phyloP scores from a whole-genome alignment of 2,113 vertebrate species.

The Chamaetylas fuelleborni region DNA sequence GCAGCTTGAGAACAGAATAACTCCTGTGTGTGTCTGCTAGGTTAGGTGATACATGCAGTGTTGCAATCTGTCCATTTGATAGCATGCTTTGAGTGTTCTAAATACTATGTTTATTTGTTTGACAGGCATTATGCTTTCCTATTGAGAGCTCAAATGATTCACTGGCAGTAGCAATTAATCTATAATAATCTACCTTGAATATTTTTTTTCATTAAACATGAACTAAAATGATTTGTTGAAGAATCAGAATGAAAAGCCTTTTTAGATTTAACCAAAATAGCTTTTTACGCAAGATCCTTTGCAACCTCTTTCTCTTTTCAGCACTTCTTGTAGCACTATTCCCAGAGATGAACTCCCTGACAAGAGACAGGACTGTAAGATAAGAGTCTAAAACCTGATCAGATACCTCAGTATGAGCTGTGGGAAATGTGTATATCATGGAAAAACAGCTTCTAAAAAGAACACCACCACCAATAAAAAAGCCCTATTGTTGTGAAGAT shows the following conservation, averaged over 20 bases:
- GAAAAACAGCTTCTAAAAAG: conserved; percentile 18
- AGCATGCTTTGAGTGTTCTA: not conserved
- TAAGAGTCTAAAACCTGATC: conserved; percentile 47
- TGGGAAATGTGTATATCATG: conserved; percentile 19
- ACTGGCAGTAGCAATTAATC: not conserved
- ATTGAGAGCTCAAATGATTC: not conserved
- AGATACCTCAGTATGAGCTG: conserved; percentile 24
- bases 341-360: not conserved
- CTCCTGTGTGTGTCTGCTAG: not conserved
- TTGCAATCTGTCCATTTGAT: conserved; percentile 5
- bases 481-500: conserved; percentile 18
- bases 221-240: not conserved
- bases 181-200: not conserved
- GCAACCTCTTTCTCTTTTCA: not conserved
- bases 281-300: not conserved
- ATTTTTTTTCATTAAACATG: not conserved
- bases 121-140: not conserved
- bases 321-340: not conserved
- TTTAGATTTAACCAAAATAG: conserved; percentile 30
- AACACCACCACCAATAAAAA: not conserved
- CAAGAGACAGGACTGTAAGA: not conserved
- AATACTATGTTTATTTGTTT: conserved; percentile 34
- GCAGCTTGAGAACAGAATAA: conserved; percentile 21
- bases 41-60: not conserved
- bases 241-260: conserved; percentile 12